Conservation (phyloP, 2,113 vertebrate genomes). For the Nothoprocta pentlandii region DNA sequence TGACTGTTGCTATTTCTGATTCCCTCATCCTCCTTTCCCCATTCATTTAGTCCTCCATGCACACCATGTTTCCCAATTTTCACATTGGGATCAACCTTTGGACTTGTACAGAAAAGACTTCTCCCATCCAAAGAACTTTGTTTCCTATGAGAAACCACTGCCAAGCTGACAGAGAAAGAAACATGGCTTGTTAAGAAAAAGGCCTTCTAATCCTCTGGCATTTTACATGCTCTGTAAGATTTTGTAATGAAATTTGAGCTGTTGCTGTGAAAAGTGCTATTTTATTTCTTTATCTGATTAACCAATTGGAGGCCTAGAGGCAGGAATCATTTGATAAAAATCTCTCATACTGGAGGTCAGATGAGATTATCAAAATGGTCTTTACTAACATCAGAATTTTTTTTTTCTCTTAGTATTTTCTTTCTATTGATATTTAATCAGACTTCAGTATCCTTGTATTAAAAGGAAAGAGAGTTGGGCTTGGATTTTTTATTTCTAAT, state of each 20-base stretch:
- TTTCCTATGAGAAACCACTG: background rate
- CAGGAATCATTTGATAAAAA: background rate
- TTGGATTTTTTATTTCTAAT: background rate
- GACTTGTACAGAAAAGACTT: background rate
- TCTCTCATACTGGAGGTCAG: background rate
- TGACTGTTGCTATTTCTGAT: background rate
- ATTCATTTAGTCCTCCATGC: background rate
- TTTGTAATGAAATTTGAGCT: background rate
- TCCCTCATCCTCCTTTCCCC: background rate
- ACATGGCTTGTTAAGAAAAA: background rate
- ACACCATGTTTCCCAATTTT: background rate
- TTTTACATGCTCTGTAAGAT: background rate
- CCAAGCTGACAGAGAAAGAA: background rate
- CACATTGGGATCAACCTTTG: background rate
- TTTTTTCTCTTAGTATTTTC: background rate
- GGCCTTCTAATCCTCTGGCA: background rate
- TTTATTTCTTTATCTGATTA: background rate
- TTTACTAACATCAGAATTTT: background rate
- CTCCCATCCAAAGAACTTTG: background rate
- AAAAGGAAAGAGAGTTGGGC: background rate
- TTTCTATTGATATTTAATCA: background rate
- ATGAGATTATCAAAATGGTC: background rate
- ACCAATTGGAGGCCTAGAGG: background rate
- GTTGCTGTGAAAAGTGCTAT: background rate
- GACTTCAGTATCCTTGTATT: background rate